Evolutionary conservation across 2,113 vertebrate genomes (phyloP).

Genomic region (Seriola dumerili): DNA sequence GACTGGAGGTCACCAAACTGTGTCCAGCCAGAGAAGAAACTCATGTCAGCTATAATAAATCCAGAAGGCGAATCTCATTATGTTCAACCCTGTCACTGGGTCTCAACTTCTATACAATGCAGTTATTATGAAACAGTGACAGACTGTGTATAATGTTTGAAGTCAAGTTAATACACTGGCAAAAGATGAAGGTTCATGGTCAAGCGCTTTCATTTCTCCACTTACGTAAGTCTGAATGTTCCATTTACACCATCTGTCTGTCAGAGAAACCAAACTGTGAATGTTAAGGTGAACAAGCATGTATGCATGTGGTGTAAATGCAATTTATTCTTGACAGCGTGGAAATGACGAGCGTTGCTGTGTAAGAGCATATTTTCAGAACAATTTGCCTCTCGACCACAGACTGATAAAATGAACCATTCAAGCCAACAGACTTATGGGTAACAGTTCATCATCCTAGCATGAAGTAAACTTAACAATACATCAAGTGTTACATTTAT

Average conservation of each 20-base stretch:
- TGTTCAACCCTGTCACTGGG: constrained; percentile 70
- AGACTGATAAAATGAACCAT: constrained; percentile 6
- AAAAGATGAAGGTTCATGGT: constrained; percentile 67
- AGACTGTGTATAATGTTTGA: constrained; percentile 66
- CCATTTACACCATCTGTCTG: constrained; percentile 40
- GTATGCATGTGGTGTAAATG: constrained; percentile 30
- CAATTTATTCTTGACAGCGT: constrained; percentile 34
- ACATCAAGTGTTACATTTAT: constrained; percentile 21
- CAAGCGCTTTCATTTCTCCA: constrained; percentile 50
- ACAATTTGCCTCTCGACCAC: constrained; percentile 31
- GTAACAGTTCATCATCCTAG: not conserved
- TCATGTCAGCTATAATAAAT: constrained; percentile 73
- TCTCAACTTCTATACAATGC: constrained; percentile 51
- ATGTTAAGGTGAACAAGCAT: constrained; percentile 8
- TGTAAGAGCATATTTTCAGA: constrained; percentile 9
- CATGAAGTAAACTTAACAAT: constrained; percentile 27
- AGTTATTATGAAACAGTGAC: constrained; percentile 66
- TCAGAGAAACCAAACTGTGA: constrained; percentile 15
- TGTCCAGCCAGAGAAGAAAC: constrained; percentile 63
- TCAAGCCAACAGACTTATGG: constrained; percentile 4
- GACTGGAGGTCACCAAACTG: constrained; percentile 69
- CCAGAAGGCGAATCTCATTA: constrained; percentile 68
- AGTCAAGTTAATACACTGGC: constrained; percentile 61
- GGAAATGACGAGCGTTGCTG: constrained; percentile 23
- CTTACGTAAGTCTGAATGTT: constrained; percentile 52